A percentile compares a stretch with the other conserved stretches of the same genome.
Evolutionary conservation across 1,140 invertebrate species (phyloP).

Genomic region (Drosophila pseudoobscura): DNA sequence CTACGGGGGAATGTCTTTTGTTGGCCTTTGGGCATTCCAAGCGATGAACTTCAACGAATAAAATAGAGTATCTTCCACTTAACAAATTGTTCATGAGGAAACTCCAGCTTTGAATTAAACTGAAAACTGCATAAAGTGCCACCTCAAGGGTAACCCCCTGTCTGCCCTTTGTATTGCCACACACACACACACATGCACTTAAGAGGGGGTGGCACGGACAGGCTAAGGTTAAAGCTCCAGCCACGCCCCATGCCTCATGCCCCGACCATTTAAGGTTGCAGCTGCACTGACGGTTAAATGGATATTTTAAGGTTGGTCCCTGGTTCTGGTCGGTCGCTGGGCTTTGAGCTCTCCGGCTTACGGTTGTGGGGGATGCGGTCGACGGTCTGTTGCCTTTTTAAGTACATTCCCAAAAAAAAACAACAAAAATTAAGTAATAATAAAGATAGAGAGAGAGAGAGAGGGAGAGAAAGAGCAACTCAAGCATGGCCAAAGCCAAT

Average conservation of each 20-base stretch:
- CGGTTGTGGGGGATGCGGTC: constrained; percentile 49
- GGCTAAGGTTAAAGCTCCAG: constrained; percentile 37
- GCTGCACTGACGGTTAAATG: constrained; percentile 49
- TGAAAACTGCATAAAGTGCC: constrained; percentile 24
- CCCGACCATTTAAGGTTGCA: constrained; percentile 40
- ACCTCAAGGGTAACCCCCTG: constrained; percentile 39
- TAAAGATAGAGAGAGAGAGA: background rate
- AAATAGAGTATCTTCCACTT: too few relatives aligned
- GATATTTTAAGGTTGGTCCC: constrained; percentile 66
- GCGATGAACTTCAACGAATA: too few relatives aligned
- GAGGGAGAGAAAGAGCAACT: constrained; percentile 51
- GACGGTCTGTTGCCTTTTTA: constrained; percentile 56
- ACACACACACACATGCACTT: constrained; percentile 12
- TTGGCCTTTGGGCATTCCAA: too few relatives aligned
- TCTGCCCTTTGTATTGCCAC: constrained; percentile 59
- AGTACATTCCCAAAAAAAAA: constrained; percentile 55
- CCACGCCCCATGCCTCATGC: constrained; percentile 46
- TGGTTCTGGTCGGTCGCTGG: constrained; percentile 6
- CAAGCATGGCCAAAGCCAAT: constrained; percentile 57
- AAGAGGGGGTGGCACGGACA: constrained; percentile 5
- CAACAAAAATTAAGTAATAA: constrained; percentile 43
- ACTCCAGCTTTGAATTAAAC: constrained; percentile 24
- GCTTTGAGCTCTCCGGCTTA: constrained; percentile 9
- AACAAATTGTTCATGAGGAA: constrained; percentile 27
- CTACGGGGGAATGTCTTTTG: too few relatives aligned